Evolutionary conservation across 2,888 invertebrate genomes (phyloP), one percentile per base, ranked within the genome.

Genomic region (Argyra leucocephala): DNA sequence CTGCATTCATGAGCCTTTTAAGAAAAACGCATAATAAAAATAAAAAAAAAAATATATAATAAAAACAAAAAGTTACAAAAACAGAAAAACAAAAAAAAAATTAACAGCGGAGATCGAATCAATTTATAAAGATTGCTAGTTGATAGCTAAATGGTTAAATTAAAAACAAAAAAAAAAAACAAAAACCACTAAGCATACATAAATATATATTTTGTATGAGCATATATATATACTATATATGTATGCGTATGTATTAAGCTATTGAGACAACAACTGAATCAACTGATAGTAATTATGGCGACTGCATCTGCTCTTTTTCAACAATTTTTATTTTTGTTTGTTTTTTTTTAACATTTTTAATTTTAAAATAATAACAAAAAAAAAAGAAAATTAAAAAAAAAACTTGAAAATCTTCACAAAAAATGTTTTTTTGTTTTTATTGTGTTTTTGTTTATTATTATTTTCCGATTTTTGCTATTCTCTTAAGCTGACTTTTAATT

Each of bases 241-340:
- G 6, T 48, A 48, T 48, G 6, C 15, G 12, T 37, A 15, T 37
- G 37, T 37, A 37, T 48, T 48, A 48, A 3, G 48, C 15, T 48
- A 48, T 48, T 18, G 48, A 48, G 48, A 48, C 48, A 48, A 48
- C 48, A 48, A 48, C n/a, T 48, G 48, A 48, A 48, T 18, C 4
- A 18, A 48, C 48, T 48, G 48, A 48, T 48, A 48, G 48, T 48
- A 48, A 48, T 48, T 48, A 48, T 48, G 18, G 48, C 15, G 48
- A 48, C 48, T 48, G 48, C 48, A 48, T 48, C 48, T 48, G 48
- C 48, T 48, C 48, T 48, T 48, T 48, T 48, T 48, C 18, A 48
- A 48, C 12, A 9, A 48, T 18, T 48, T 48, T 48, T 48, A 15
- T 48, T 48, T 48, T 48, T 48, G 7, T 31, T 48, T 48, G 15